Evolutionary conservation across 30 jellyfish, hydroid and myxozoan species (phyloP).

Genomic region (Cassiopea andromeda): DNA sequence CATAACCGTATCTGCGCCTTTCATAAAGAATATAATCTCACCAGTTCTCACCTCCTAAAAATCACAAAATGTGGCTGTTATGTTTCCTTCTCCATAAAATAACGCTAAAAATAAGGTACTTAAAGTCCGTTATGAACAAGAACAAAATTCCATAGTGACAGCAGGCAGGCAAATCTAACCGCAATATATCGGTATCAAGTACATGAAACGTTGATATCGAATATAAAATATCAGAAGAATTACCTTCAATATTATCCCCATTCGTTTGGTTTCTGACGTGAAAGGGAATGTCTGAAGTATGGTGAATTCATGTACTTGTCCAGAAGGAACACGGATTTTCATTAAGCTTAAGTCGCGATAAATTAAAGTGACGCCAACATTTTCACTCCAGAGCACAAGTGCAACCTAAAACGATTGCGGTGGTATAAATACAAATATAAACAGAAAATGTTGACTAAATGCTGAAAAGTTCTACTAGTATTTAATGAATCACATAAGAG

Average conservation of each 20-base stretch:
- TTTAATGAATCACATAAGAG: too few relatives aligned
- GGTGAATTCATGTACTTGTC: constrained; percentile 48
- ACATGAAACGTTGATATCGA: too few relatives aligned
- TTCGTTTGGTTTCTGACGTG: constrained; percentile 97
- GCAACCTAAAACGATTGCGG: constrained; percentile 74
- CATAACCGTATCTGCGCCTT: constrained; percentile 99
- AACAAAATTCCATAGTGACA: too few relatives aligned
- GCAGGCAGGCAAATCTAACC: too few relatives aligned
- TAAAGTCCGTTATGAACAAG: too few relatives aligned
- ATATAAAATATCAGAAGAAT: background rate
- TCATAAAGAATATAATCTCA: constrained; percentile 91
- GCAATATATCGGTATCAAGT: too few relatives aligned
- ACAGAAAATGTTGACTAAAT: too few relatives aligned
- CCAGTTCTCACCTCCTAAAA: constrained; percentile 83
- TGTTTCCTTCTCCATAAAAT: background rate
- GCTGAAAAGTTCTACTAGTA: too few relatives aligned
- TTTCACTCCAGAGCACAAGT: constrained; percentile 92
- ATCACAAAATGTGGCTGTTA: background rate
- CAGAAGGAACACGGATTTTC: constrained; percentile 75
- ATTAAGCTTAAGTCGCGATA: constrained; percentile 79
- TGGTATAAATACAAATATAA: too few relatives aligned
- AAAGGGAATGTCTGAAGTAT: constrained; percentile 88
- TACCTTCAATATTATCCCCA: constrained; percentile 94
- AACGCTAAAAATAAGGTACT: background rate
- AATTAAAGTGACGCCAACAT: constrained; percentile 83